Evolutionary conservation across 1,140 invertebrate genomes (phyloP).

Genomic region (Neodiprion fabricii): DNA sequence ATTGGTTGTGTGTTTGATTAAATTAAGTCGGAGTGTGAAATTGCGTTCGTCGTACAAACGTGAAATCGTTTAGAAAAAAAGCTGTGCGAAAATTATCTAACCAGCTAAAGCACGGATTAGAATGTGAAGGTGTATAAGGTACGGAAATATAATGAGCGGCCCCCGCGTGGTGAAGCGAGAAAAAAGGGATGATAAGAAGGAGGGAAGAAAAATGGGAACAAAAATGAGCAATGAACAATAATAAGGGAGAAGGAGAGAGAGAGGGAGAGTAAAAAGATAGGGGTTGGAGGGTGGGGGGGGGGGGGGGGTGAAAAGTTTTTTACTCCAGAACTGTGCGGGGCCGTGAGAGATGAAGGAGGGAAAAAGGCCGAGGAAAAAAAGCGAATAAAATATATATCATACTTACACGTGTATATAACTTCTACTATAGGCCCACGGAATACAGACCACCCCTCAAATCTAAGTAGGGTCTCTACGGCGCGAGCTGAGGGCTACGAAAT

Average conservation of each 20-base stretch:
- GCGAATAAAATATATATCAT: too few species aligned
- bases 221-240: constrained; percentile 7
- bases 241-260: constrained; percentile 2
- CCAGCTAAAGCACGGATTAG: not conserved
- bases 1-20: not conserved
- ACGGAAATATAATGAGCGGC: not conserved
- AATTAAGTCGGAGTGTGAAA: not conserved
- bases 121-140: not conserved
- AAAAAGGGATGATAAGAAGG: constrained; percentile 8
- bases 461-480: not conserved
- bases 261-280: not conserved
- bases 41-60: not conserved
- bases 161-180: not conserved
- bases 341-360: not conserved
- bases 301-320: not conserved
- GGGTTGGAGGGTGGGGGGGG: not conserved
- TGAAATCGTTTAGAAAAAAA: not conserved
- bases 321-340: not conserved
- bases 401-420: too few species aligned
- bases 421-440: not conserved
- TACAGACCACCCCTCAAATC: not conserved
- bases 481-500: not conserved
- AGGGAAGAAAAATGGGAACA: not conserved
- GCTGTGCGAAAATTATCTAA: not conserved
- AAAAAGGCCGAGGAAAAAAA: constrained; percentile 6